These are phyloP conservation scores for Drosophila serrata DNA, from an alignment of 1,140 invertebrate species.

Conservation along the genomic window DNA sequence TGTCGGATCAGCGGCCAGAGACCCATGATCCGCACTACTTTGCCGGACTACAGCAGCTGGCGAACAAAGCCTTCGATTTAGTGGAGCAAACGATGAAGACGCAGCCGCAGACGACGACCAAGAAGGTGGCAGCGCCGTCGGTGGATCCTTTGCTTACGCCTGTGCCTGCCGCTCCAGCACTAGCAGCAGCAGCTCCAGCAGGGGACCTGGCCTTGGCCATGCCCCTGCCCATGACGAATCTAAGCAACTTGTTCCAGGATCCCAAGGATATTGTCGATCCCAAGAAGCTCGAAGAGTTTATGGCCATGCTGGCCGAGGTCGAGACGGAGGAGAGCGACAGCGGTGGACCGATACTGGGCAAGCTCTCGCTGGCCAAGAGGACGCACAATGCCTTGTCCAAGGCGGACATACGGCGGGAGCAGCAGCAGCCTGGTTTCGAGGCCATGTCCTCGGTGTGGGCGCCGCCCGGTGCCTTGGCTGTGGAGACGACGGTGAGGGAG, in stretches of 20 bases:
- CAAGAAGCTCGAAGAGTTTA: constrained; percentile 85
- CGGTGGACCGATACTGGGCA: constrained; percentile 87
- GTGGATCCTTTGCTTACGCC: not conserved
- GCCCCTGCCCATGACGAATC: constrained; percentile 59
- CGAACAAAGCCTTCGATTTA: constrained; percentile 86
- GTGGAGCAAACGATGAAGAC: constrained; percentile 79
- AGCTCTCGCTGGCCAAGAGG: constrained; percentile 87
- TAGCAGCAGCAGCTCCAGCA: not conserved
- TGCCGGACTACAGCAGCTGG: constrained; percentile 85
- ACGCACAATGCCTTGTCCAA: constrained; percentile 87
- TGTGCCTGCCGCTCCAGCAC: not conserved
- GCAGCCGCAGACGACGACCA: constrained; percentile 48
- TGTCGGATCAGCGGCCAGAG: constrained; percentile 84
- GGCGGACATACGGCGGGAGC: constrained; percentile 77
- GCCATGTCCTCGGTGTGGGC: constrained; percentile 74
- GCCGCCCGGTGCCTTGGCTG: constrained; percentile 48
- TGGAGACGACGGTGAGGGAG: constrained; percentile 58
- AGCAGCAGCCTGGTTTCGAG: constrained; percentile 54
- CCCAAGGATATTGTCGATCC: constrained; percentile 84
- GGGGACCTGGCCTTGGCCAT: constrained; percentile 3
- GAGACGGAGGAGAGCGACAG: constrained; percentile 90
- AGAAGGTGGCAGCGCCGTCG: constrained; percentile 4
- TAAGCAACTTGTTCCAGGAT: constrained; percentile 80
- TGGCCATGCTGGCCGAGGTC: constrained; percentile 86
- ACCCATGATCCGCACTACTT: constrained; percentile 85